phyloP scores from a whole-genome alignment of 1,140 invertebrate species.

The Pseudoatta argentina region DNA sequence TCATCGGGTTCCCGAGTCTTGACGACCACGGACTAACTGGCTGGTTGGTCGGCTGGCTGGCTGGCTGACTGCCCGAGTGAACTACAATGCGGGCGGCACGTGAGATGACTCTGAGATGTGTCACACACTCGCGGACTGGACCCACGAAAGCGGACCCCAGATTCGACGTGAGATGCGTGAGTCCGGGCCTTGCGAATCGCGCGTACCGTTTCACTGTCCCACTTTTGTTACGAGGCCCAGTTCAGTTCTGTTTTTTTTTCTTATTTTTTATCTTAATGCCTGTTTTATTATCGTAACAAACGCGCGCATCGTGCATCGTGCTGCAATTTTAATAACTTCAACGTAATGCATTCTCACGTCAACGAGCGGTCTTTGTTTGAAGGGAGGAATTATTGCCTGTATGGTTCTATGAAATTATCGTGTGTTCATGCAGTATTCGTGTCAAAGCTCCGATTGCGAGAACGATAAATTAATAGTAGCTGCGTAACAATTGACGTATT shows the following conservation, averaged over 20 bases:
- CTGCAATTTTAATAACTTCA: constrained; percentile 24
- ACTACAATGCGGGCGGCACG: constrained; percentile 58
- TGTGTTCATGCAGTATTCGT: constrained; percentile 17
- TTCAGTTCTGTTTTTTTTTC: neutral
- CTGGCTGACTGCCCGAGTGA: constrained; percentile 55
- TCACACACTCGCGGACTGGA: neutral
- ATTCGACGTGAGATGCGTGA: constrained; percentile 57
- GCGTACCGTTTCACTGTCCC: constrained; percentile 42
- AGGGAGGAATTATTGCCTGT: neutral
- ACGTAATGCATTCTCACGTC: constrained; percentile 26
- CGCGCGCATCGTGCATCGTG: neutral
- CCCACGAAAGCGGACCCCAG: constrained; percentile 26
- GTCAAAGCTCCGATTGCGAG: constrained; percentile 32
- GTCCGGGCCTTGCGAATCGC: constrained; percentile 1
- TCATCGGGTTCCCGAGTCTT: constrained; percentile 30
- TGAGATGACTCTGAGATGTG: constrained; percentile 57
- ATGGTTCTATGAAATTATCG: constrained; percentile 21
- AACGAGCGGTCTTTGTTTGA: constrained; percentile 2
- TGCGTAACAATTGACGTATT: constrained; percentile 27
- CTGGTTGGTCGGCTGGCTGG: neutral
- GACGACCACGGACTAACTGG: neutral
- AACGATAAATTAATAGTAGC: constrained; percentile 44
- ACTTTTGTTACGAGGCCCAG: constrained; percentile 19
- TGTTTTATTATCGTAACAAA: constrained; percentile 3
- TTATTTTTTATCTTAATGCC: neutral